Conservation (phyloP, 2,113 vertebrate species). For the Nasalis larvatus region DNA sequence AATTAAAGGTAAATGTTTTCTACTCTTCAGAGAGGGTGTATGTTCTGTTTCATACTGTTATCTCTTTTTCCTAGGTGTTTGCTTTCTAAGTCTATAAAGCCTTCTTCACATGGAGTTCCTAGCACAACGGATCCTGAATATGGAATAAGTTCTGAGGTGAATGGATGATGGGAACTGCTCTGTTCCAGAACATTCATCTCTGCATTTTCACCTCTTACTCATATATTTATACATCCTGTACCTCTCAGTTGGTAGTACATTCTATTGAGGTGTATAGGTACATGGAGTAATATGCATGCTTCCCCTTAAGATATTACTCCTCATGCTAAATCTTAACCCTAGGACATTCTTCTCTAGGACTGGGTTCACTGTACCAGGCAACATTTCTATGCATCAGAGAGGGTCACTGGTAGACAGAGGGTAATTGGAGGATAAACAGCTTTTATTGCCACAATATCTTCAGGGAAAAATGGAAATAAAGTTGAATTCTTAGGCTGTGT, state of each 20-base stretch:
- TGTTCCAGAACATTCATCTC: neutral
- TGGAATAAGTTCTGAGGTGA: neutral
- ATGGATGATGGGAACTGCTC: neutral
- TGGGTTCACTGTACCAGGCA: neutral
- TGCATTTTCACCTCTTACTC: neutral
- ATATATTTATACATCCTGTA: neutral
- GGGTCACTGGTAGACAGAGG: neutral
- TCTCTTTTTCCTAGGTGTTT: neutral
- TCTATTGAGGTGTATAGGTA: neutral
- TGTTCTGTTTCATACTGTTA: neutral
- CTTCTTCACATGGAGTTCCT: neutral
- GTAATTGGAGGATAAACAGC: neutral
- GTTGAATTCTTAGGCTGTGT: neutral
- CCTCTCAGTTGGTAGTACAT: neutral
- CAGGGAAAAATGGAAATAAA: neutral
- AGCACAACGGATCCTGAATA: neutral
- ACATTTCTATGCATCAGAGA: neutral
- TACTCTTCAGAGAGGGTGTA: neutral
- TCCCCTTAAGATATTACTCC: neutral
- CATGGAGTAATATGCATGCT: neutral
- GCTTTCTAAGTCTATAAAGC: neutral
- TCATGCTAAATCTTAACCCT: neutral
- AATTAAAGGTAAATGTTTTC: neutral
- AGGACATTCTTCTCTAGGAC: too few relatives aligned
- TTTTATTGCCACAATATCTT: neutral